phyloP scores from a whole-genome alignment of 1,140 invertebrate genomes.

The Branchinecta lynchi region DNA sequence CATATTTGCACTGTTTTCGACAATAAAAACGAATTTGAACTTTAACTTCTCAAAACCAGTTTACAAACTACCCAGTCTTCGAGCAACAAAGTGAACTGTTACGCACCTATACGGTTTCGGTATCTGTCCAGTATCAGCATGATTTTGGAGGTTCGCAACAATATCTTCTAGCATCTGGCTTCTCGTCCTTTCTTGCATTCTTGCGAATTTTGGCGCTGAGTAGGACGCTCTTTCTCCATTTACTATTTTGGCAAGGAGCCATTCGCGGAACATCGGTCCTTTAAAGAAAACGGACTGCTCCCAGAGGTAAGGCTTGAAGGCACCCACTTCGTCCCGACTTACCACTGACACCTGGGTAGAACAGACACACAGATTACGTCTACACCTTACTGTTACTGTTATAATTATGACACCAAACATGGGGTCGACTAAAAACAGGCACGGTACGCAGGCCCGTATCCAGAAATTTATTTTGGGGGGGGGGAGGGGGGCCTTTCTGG shows the following conservation, averaged over 20 bases:
- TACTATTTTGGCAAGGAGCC: conserved; percentile 91
- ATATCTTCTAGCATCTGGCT: conserved; percentile 85
- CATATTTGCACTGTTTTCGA: no score
- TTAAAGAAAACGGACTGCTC: conserved; percentile 85
- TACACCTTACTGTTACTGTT: not conserved
- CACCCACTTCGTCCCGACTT: conserved; percentile 88
- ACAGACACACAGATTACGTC: not conserved
- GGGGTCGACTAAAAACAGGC: not conserved
- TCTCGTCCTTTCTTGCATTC: conserved; percentile 79
- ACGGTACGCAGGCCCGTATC: no score
- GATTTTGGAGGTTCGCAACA: conserved; percentile 80
- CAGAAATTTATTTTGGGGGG: no score
- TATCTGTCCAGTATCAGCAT: conserved; percentile 85
- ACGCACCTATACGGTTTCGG: conserved; percentile 75
- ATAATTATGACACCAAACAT: not conserved
- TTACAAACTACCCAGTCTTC: no score
- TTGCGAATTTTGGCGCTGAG: conserved; percentile 87
- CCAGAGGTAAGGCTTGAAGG: conserved; percentile 89
- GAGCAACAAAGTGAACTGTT: no score
- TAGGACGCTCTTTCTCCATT: conserved; percentile 93
- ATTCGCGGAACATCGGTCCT: conserved; percentile 76
- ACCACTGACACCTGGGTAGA: conserved; percentile 56
- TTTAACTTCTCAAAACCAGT: no score
- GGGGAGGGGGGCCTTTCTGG: no score
- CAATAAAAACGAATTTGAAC: no score